Base-by-base conservation (phyloP, 2,888 invertebrate species). In the Nomada flava region DNA sequence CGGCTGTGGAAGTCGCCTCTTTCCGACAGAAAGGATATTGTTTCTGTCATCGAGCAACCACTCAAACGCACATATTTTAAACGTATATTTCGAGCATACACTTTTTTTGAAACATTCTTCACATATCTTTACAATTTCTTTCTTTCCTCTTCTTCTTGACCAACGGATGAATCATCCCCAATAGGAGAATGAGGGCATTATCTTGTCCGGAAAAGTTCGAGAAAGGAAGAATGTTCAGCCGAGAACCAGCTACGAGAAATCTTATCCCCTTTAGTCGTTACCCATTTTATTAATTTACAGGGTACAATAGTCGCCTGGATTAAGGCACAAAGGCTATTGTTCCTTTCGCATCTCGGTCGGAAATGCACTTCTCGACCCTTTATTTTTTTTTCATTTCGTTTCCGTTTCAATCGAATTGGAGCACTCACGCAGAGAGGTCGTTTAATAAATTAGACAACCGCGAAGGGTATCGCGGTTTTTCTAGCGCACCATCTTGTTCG, bases 201-300 rank as follows among this genome's bases (percentile, higher is more conserved):
- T 72, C 23, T 42, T 26, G 13, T 73, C 60, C 78, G 68, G 80
- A 78, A 79, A 68, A 29, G 67, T 73, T 57, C 26, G 15, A 57
- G 53, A 60, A 72, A 71, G 0, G 75, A 62, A 26, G 42, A 20
- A 74, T 44, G 71, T 26, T 50, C 59, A 70, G 52, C 2, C 3
- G 53, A 59, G 5, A 47, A 65, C 63, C 63, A 79, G 62, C 75
- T 63, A 76, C 70, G 74, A 15, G 13, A 74, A 85, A 82, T 88
- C 86, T 88, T 90, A 88, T 88, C 87, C 88, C 82, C 67, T 85
- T 87, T 83, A 81, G 88, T 89, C 84, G 86, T 91, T 89, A 85
- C 88, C 90, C 91, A 92, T 89, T 92, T 92, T 91, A 92, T 91
- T 92, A 89, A 92, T 92, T 92, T 91, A 91, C 86, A 77, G 85